These are phyloP conservation scores for Acropora yongei DNA, from an alignment of 64 coral and sea anemone genomes.

Conservation along the genomic window DNA sequence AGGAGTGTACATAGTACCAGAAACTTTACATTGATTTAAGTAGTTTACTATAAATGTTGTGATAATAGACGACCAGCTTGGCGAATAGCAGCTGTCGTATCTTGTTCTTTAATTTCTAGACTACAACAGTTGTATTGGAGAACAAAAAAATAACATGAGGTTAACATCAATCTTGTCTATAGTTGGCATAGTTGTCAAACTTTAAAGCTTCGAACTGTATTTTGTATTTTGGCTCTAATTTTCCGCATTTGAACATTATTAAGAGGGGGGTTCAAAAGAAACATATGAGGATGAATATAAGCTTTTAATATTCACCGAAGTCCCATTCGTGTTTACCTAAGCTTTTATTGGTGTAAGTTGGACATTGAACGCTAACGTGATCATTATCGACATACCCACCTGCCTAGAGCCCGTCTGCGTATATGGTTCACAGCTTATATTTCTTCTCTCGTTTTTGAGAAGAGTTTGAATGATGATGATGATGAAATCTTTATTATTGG, in stretches of 20 bases:
- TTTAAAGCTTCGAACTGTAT: background rate
- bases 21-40: conserved; percentile 3
- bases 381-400: conserved; percentile 39
- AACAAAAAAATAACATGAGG: conserved; percentile 6
- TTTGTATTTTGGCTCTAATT: too few relatives aligned
- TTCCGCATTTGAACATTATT: too few relatives aligned
- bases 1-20: conserved; percentile 1
- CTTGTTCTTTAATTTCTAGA: conserved; percentile 15
- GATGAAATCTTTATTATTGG: too few relatives aligned
- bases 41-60: conserved; percentile 11
- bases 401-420: conserved; percentile 68
- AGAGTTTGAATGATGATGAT: too few relatives aligned
- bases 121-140: background rate
- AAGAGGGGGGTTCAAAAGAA: too few relatives aligned
- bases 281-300: too few relatives aligned
- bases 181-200: conserved; percentile 10
- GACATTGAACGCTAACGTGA: background rate
- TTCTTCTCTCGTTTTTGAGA: conserved; percentile 62
- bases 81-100: background rate
- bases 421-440: conserved; percentile 70
- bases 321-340: background rate
- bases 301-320: too few relatives aligned
- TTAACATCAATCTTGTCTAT: background rate
- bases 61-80: background rate
- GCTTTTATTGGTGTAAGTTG: background rate